phyloP scores from a whole-genome alignment of 2,797 vertebrate species.

The Chelmon rostratus region DNA sequence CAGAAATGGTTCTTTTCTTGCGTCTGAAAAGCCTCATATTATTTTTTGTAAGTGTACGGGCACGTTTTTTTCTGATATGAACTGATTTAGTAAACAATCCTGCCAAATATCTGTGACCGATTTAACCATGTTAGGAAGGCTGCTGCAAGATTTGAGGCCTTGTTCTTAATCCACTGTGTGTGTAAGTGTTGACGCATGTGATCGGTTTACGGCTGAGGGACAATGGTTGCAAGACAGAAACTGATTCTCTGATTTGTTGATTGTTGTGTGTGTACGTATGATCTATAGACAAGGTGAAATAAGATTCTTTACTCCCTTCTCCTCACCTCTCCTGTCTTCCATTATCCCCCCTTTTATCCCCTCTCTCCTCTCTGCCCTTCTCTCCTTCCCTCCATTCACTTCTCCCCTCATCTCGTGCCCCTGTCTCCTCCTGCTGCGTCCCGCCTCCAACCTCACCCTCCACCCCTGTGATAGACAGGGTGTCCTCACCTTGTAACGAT shows the following conservation, averaged over 20 bases:
- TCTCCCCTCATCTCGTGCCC: constrained; percentile 31
- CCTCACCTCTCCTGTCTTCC: constrained; percentile 56
- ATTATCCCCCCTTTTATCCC: constrained; percentile 42
- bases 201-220: constrained; percentile 12
- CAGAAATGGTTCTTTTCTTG: background rate
- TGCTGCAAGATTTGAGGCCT: constrained; percentile 14
- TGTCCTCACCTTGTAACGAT: constrained; percentile 79
- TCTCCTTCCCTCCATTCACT: constrained; percentile 26
- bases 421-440: constrained; percentile 18
- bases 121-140: background rate
- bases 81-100: background rate
- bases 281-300: constrained; percentile 16
- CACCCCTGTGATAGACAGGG: constrained; percentile 72
- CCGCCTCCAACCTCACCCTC: constrained; percentile 6
- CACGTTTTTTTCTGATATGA: background rate
- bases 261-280: background rate
- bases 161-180: constrained; percentile 14
- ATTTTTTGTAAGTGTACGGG: background rate
- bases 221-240: background rate
- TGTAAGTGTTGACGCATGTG: constrained; percentile 7
- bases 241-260: constrained; percentile 22
- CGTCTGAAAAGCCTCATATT: background rate
- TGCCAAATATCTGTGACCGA: background rate
- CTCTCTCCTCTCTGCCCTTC: constrained; percentile 26
- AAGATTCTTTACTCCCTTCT: constrained; percentile 34